Base-by-base conservation (phyloP, 1,140 invertebrate genomes). In the Cataglyphis hispanica region DNA sequence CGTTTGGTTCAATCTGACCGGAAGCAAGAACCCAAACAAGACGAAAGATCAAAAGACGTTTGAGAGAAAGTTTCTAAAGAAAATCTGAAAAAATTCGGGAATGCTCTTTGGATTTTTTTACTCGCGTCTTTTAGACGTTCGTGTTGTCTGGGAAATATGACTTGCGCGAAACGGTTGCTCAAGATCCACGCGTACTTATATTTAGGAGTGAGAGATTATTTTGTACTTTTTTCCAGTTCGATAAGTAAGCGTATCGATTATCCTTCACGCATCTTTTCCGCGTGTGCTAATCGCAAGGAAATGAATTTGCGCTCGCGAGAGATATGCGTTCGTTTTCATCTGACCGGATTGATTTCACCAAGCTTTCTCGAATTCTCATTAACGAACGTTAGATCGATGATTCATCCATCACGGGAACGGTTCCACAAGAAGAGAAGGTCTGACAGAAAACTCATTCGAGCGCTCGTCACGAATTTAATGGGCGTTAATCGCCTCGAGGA, bases 141-240 rank as follows among this genome's bases (percentile, higher is more conserved):
- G 53, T 40, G 22, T 74, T 43, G 67, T 25, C 16, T n/a, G 25
- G 67, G 34, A 25, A 63, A 22, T 61, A 46, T 69, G 43, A 78
- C 60, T 86, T 74, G 66, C 75, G 76, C 64, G 40, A 88, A 69
- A 83, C 70, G 84, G 75, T 89, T 89, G 88, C 88, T 89, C 88
- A 89, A 89, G 84, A 89, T 46, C 56, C 72, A n/a, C n/a, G 74
- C 74, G 66, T 88, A 86, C 43, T 75, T 83, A 72, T 40, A 76
- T 66, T 58, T 89, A 89, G 72, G 58, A 89, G 76, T 69, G 84
- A 81, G 74, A 87, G 60, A 72, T 72, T 56, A 89, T 60, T 70
- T 72, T 85, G 70, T 88, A 88, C 13, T 50, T 50, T 63, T 81
- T 83, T 83, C 25, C 64, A 80, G 64, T 83, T 81, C 19, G 13